These are phyloP conservation scores for Mormyrops attenuatus DNA, from an alignment of 2,797 vertebrate species.

Conservation along the genomic window DNA sequence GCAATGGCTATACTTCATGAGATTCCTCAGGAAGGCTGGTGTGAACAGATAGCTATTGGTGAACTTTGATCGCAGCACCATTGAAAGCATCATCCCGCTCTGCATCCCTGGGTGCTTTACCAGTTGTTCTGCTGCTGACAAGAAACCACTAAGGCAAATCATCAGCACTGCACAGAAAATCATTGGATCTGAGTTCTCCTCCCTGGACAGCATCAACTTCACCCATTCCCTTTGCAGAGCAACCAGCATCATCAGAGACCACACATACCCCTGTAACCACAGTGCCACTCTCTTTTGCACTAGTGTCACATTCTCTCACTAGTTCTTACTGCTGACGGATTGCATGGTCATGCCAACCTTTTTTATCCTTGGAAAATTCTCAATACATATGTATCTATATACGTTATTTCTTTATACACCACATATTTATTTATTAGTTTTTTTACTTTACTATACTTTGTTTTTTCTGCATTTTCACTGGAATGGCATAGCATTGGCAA, in stretches of 20 bases:
- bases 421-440: not conserved
- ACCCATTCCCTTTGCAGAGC: not conserved
- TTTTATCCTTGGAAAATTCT: not conserved
- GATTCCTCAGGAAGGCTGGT: too few species aligned
- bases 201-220: not conserved
- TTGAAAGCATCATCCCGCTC: too few species aligned
- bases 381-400: not conserved
- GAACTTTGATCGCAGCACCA: too few species aligned
- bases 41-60: too few species aligned
- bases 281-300: not conserved
- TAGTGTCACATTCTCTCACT: not conserved
- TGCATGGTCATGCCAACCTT: not conserved
- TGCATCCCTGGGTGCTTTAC: not conserved
- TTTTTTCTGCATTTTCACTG: not conserved
- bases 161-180: not conserved
- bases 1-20: too few species aligned
- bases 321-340: not conserved
- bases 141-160: not conserved
- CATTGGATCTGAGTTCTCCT: not conserved
- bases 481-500: not conserved
- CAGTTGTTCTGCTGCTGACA: not conserved
- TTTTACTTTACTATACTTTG: not conserved
- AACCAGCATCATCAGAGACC: not conserved
- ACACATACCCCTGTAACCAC: not conserved
- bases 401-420: not conserved